Evolutionary conservation across 2,888 invertebrate species (phyloP).

Genomic region (Drosophila tripunctata): DNA sequence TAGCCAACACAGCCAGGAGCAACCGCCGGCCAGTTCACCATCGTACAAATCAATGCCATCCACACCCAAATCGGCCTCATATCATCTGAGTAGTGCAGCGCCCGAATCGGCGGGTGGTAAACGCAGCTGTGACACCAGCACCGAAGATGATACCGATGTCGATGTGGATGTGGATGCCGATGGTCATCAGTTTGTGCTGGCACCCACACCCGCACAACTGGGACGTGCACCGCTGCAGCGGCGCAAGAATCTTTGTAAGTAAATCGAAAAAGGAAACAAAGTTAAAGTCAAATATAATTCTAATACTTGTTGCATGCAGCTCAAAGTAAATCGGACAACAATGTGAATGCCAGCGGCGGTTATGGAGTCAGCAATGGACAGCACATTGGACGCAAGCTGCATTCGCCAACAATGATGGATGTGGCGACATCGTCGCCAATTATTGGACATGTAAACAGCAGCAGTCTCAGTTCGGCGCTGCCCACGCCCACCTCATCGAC

Average conservation of each 20-base stretch:
- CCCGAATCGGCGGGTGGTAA: constrained; percentile 65
- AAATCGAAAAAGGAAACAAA: too few species aligned
- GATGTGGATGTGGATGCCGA: constrained; percentile 74
- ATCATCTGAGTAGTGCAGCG: constrained; percentile 67
- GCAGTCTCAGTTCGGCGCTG: constrained; percentile 81
- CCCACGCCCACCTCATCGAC: constrained; percentile 83
- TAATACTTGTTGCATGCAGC: constrained; percentile 36
- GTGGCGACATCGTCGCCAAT: constrained; percentile 81
- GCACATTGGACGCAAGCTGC: constrained; percentile 66
- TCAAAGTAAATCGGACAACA: constrained; percentile 71
- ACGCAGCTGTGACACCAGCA: constrained; percentile 44
- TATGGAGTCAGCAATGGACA: constrained; percentile 59
- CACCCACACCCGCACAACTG: constrained; percentile 97
- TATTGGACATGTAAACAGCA: constrained; percentile 83
- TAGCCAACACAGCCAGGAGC: constrained; percentile 46
- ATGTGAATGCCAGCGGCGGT: constrained; percentile 20
- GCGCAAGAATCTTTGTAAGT: constrained; percentile 91
- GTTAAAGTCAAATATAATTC: too few species aligned
- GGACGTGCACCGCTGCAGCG: constrained; percentile 95
- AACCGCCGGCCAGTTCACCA: constrained; percentile 80
- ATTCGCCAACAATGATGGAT: constrained; percentile 65
- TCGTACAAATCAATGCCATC: constrained; percentile 82
- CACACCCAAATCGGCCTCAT: constrained; percentile 83
- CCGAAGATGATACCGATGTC: constrained; percentile 61
- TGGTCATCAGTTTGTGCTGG: constrained; percentile 89